These are phyloP conservation scores for Drosophila micromelanica DNA, from an alignment of 1,140 invertebrate genomes.

Conservation along the genomic window DNA sequence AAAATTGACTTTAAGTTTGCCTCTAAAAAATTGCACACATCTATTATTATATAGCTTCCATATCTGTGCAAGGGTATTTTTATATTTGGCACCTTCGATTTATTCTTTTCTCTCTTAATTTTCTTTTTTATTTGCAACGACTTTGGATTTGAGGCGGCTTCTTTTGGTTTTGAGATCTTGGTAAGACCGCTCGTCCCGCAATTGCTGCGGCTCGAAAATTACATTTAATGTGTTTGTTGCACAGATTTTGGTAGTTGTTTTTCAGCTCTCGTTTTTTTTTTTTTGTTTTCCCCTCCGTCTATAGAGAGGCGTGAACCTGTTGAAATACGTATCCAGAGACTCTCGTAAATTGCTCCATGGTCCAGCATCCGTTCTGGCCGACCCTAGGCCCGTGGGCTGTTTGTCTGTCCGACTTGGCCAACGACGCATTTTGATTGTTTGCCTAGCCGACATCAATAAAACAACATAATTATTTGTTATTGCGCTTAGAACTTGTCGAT, in stretches of 20 bases:
- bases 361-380: conserved; percentile 42
- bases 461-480: conserved; percentile 57
- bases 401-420: conserved; percentile 19
- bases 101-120: background rate
- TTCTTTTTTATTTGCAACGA: conserved; percentile 4
- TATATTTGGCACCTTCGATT: background rate
- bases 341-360: conserved; percentile 37
- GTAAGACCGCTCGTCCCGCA: background rate
- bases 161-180: conserved; percentile 28
- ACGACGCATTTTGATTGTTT: conserved; percentile 40
- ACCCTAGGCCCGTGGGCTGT: conserved; percentile 10
- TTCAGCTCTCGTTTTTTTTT: background rate
- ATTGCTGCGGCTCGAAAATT: conserved; percentile 54
- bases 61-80: background rate
- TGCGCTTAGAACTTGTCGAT: conserved; percentile 67
- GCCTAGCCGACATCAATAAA: conserved; percentile 31
- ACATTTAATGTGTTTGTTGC: conserved; percentile 65
- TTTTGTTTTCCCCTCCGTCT: conserved; percentile 14
- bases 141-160: conserved; percentile 35
- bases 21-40: too few species aligned
- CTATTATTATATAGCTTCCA: too few species aligned
- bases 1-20: too few species aligned
- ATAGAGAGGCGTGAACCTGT: conserved; percentile 77
- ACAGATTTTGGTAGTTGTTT: conserved; percentile 43
- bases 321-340: conserved; percentile 55